Evolutionary conservation across 2,888 invertebrate species (phyloP), one percentile per base, ranked within the genome.

Genomic region (Koerneria pararmatus): DNA sequence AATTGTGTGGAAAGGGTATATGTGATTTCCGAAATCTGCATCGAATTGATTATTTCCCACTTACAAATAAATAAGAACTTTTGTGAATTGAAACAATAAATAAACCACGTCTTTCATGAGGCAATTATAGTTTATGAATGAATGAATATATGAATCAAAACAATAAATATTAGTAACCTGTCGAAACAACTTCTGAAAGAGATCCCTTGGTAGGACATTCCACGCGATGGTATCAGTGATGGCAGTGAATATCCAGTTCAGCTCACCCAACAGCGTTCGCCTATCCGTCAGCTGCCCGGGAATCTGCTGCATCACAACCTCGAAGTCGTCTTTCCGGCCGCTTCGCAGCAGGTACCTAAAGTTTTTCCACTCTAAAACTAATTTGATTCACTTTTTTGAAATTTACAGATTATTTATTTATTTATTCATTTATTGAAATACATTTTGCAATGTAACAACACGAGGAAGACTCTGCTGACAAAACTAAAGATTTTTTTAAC

Each of bases 181-280:
- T 31, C 98, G 89, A 85, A 98, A 98, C 75, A 98, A 87, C 84
- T 91, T 91, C 87, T 98, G 95, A 86, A 98, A 97, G 78, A 94
- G 86, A 78, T 95, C 95, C 85, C 85, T 54, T 3, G 95, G 93
- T 79, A 99, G 87, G 51, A 91, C 91, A 84, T 95, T 95, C 97
- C 97, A 98, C 0, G 98, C 98, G 83, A 99, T 97, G 11, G 98
- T 98, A 85, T 99, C 98, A 0, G 98, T 98, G 78, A 99, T 95
- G 54, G 98, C 97, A 1, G 98, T 98, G 86, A 98, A 98, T 84
- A 99, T 95, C 98, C 98, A 98, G 87, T 98, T 98, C 69, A 64
- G 31, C 22, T 64, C 64, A 46, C 64, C 64, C 46, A 64, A 24
- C 41, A 64, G 31, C 8, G 54, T 64, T 24, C 64, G 27, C 35